A percentile compares a stretch with the other conserved stretches of the same genome.
Evolutionary conservation across 2,113 vertebrate species (phyloP).

Genomic region (Puntigrus tetrazona): DNA sequence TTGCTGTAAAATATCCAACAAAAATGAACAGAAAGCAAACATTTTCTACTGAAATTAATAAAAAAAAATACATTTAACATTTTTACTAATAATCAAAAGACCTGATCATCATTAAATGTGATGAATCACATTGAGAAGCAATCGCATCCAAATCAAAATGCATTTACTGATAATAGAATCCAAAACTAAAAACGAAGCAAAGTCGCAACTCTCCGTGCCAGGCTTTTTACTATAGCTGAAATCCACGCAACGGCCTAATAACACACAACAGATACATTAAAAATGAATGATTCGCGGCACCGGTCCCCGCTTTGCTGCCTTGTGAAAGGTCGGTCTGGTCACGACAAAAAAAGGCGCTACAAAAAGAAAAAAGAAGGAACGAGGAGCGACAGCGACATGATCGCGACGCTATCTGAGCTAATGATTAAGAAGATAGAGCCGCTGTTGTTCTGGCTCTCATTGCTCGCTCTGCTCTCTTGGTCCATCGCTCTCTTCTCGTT

Average conservation of each 20-base stretch:
- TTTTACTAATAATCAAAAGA: neutral
- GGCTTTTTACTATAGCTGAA: neutral
- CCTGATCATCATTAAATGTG: neutral
- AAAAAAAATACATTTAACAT: neutral
- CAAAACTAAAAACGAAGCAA: neutral
- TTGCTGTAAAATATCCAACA: neutral
- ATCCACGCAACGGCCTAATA: neutral
- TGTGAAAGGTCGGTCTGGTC: neutral
- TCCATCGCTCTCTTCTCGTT: constrained; percentile 69
- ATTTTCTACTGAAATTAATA: no score
- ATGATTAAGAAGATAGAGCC: constrained; percentile 18
- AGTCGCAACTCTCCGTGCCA: neutral
- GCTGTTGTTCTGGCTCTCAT: constrained; percentile 6
- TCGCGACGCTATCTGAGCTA: constrained; percentile 11
- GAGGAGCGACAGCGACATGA: constrained; percentile 20
- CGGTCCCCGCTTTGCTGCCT: neutral
- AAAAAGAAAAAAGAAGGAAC: neutral
- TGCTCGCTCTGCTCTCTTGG: constrained; percentile 4
- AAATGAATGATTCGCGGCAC: neutral
- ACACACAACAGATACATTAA: neutral
- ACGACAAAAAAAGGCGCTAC: neutral
- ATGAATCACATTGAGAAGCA: neutral
- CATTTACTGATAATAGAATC: neutral
- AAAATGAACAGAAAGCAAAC: neutral
- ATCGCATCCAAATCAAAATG: neutral